These are phyloP conservation scores for Schizothorax lantsangensis DNA, from an alignment of 2,797 vertebrate species.

Conservation along the genomic window DNA sequence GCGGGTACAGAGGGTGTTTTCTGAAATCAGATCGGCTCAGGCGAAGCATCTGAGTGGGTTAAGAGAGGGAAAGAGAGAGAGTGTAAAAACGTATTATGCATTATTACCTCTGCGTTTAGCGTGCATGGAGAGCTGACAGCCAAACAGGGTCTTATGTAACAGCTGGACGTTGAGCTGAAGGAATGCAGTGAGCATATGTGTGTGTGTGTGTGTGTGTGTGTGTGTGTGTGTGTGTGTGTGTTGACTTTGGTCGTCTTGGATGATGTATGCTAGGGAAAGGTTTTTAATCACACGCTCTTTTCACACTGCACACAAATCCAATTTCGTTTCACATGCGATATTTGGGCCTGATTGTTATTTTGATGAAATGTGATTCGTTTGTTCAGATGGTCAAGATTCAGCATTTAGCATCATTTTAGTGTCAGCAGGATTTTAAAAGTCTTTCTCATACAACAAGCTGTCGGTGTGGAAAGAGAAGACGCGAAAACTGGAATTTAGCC, in stretches of 20 bases:
- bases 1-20: constrained; percentile 3
- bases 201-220: constrained; percentile 1
- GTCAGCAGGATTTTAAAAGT: constrained; percentile 2
- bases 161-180: constrained; percentile 29
- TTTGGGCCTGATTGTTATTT: neutral
- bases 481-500: neutral
- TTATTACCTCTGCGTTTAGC: constrained; percentile 42
- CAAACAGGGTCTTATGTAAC: constrained; percentile 48
- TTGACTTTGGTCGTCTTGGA: constrained; percentile 6
- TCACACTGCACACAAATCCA: constrained; percentile 8
- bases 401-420: neutral
- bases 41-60: neutral
- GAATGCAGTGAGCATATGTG: constrained; percentile 24
- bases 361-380: neutral
- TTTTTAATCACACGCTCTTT: constrained; percentile 25
- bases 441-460: neutral
- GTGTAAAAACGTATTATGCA: constrained; percentile 22
- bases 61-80: constrained; percentile 11
- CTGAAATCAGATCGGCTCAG: neutral
- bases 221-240: constrained; percentile 32
- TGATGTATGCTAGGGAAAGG: constrained; percentile 6
- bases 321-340: neutral
- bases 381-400: neutral
- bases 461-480: neutral
- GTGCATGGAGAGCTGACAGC: neutral